Percentiles rank a stretch among this genome's conserved stretches.
These are phyloP conservation scores for Poecilia latipinna DNA, from an alignment of 2,113 vertebrate genomes.

Conservation along the genomic window DNA sequence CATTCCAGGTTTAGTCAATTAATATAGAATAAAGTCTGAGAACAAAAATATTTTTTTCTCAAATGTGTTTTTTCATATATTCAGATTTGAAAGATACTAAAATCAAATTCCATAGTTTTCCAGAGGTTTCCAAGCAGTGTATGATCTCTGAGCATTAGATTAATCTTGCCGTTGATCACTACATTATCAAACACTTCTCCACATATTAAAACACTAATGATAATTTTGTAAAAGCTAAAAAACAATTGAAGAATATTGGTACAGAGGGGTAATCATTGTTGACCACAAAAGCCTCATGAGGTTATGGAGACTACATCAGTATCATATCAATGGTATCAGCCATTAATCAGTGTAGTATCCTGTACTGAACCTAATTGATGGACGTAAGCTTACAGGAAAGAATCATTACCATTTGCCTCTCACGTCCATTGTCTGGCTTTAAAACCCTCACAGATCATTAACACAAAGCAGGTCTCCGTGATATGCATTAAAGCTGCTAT, in stretches of 20 bases:
- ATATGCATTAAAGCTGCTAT: neutral
- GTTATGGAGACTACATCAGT: neutral
- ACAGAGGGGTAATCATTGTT: neutral
- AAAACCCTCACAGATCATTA: neutral
- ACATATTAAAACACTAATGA: neutral
- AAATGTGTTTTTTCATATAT: too few species aligned
- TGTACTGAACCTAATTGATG: slow-evolving; percentile 14
- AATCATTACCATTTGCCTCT: slow-evolving; percentile 21
- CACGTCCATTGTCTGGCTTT: slow-evolving; percentile 50
- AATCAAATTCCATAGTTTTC: too few species aligned
- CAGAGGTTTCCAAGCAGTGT: too few species aligned
- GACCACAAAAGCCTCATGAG: neutral
- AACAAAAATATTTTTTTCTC: too few species aligned
- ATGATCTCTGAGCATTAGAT: neutral
- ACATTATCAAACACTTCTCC: neutral
- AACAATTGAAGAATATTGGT: neutral
- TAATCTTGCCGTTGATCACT: neutral
- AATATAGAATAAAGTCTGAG: too few species aligned
- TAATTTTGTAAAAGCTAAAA: neutral
- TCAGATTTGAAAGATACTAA: too few species aligned
- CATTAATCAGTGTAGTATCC: neutral
- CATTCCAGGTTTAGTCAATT: too few species aligned
- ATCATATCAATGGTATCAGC: neutral
- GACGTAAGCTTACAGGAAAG: slow-evolving; percentile 40
- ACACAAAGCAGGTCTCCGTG: neutral